Evolutionary conservation across 2,888 invertebrate genomes (phyloP).

Genomic region (Leptinotarsa peninsularis): DNA sequence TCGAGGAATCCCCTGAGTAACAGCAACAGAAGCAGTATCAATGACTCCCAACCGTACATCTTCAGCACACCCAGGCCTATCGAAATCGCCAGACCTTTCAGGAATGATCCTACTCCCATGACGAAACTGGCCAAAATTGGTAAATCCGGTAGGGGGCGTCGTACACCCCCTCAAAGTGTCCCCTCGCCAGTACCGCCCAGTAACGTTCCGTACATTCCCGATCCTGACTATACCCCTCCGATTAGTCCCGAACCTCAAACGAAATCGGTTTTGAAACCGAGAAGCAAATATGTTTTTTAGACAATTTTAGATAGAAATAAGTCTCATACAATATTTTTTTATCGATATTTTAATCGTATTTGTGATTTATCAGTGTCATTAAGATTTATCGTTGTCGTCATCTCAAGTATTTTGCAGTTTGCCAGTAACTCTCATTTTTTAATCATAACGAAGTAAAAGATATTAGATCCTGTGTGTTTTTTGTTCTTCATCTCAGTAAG

Average conservation of each 20-base stretch:
- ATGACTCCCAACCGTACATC: background rate
- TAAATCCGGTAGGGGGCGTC: constrained; percentile 32
- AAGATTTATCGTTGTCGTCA: too few species aligned
- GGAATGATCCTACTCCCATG: background rate
- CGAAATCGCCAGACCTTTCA: background rate
- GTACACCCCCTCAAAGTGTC: constrained; percentile 35
- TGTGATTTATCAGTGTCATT: background rate
- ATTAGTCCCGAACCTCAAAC: constrained; percentile 29
- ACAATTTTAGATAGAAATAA: background rate
- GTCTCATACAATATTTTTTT: constrained; percentile 9
- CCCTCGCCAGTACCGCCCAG: constrained; percentile 31
- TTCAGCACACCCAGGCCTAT: background rate
- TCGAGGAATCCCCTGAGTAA: constrained; percentile 36
- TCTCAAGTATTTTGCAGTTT: too few species aligned
- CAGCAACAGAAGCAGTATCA: constrained; percentile 26
- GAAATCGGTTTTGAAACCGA: constrained; percentile 39
- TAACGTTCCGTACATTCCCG: constrained; percentile 40
- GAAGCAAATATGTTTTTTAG: constrained; percentile 35
- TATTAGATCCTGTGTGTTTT: too few species aligned
- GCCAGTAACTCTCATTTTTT: too few species aligned
- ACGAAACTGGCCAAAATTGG: constrained; percentile 25
- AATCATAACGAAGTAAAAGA: too few species aligned
- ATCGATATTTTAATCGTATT: background rate
- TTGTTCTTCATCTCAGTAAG: too few species aligned
- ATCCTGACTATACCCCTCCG: constrained; percentile 44